Conservation (phyloP, 1,140 invertebrate species). For the Wasmannia auropunctata region DNA sequence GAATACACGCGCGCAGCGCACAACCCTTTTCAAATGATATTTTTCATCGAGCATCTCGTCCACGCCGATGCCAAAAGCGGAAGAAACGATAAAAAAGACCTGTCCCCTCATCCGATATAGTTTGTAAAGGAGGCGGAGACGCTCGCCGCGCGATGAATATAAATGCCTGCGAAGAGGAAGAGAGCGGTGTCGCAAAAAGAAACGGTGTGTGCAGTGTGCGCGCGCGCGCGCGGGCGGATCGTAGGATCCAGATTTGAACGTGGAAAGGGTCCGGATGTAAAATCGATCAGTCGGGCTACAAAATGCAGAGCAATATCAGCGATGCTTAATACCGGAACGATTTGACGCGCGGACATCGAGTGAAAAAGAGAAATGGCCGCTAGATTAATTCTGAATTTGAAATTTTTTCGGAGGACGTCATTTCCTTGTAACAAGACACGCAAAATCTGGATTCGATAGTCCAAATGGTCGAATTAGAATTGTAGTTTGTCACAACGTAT, state of each 20-base stretch:
- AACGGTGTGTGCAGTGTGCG: no score
- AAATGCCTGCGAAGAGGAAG: conserved; percentile 65
- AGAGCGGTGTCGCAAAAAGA: conserved; percentile 30
- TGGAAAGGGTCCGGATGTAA: conserved; percentile 42
- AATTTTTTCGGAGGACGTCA: not conserved
- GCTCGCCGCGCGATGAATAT: conserved; percentile 69
- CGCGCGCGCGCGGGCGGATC: not conserved
- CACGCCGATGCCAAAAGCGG: conserved; percentile 19
- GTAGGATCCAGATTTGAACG: conserved; percentile 69
- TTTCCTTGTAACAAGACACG: not conserved
- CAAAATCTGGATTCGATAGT: not conserved
- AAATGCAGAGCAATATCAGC: conserved; percentile 52
- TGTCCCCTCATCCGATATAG: conserved; percentile 66
- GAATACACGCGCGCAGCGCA: conserved; percentile 18
- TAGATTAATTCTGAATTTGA: not conserved
- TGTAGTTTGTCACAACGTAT: not conserved
- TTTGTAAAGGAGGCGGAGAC: conserved; percentile 62
- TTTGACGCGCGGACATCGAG: not conserved
- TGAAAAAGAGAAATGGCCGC: not conserved
- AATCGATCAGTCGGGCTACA: conserved; percentile 63
- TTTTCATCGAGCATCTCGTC: conserved; percentile 40
- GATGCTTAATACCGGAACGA: conserved; percentile 12
- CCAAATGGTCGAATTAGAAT: not conserved
- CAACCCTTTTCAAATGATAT: conserved; percentile 51
- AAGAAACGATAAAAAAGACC: conserved; percentile 68